Evolutionary conservation across 2,113 vertebrate species (phyloP), one percentile per base, ranked within the genome.

Genomic region (Amblyornis subalaris): DNA sequence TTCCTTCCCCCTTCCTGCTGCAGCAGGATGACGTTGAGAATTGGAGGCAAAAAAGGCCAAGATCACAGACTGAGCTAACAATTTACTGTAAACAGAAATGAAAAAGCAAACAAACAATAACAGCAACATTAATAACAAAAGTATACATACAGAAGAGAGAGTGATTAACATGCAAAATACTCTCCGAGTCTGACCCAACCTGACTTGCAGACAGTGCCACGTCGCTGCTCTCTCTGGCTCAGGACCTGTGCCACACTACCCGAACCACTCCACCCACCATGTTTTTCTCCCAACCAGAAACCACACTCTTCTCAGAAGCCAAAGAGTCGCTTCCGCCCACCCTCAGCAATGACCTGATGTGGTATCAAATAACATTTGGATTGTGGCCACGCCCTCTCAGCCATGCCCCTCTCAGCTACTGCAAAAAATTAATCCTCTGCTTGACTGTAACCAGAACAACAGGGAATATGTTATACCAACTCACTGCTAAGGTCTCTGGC

Each of bases 251-350:
- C 14, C 60, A 42, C 3, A 13, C 19, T 42, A 14, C 12, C 38
- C 35, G 1, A 9, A 31, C 26, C 3, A 9, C 38, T 42, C 38
- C 40, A 40, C 42, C 7, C 31, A 38, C 14, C 62, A 19, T 11
- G 15, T 36, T 33, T 60, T 76, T 33, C 36, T 23, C 11, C 36
- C 14, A 38, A 8, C 11, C 0, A 0, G 45, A 60, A 76, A 14
- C 7, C 26, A 45, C 2, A 0, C 23, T 58, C 10, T 40, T 74
- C 51, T 57, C 17, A 58, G 16, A 48, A 58, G 44, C 31, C 53
- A 29, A 53, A 38, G 31, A 31, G 26, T 60, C 11, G 17, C 44
- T 44, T 50, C 31, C 0, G 0, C 17, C 25, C 21, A 50, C 4
- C 21, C 33, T 25, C 44, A 57, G 7, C 44, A 50, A 51, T 7